Evolutionary conservation across 2,888 invertebrate species (phyloP).

Genomic region (Polylopha cassiicola): DNA sequence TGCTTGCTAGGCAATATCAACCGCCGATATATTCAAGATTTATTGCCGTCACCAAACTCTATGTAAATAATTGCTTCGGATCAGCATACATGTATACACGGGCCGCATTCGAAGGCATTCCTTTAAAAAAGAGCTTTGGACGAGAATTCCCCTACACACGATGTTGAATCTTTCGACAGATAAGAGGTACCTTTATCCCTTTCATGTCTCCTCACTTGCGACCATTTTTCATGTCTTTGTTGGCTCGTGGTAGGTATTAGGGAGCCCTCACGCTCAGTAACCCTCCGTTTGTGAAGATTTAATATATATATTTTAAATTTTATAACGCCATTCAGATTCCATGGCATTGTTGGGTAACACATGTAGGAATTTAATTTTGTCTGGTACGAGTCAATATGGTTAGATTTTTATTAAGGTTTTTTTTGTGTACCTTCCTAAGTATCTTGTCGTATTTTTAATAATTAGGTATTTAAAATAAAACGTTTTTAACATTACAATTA

Average conservation of each 20-base stretch:
- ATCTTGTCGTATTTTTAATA: too few relatives aligned
- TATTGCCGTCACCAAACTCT: conserved; percentile 5
- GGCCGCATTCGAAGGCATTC: conserved; percentile 18
- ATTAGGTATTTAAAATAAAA: too few relatives aligned
- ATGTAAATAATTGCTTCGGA: conserved; percentile 21
- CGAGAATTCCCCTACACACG: conserved; percentile 43
- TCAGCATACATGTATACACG: conserved; percentile 1
- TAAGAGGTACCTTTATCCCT: conserved; percentile 67
- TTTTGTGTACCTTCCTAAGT: too few relatives aligned
- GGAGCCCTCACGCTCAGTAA: conserved; percentile 49
- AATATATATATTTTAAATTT: conserved; percentile 46
- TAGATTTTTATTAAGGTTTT: too few relatives aligned
- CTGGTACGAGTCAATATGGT: too few relatives aligned
- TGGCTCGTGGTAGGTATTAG: conserved; percentile 59
- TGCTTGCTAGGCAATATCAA: too few relatives aligned
- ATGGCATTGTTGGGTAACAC: conserved; percentile 4
- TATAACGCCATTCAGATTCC: conserved; percentile 25
- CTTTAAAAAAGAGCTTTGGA: conserved; percentile 38
- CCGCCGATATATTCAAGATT: too few relatives aligned
- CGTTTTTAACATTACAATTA: too few relatives aligned
- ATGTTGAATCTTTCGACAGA: conserved; percentile 58
- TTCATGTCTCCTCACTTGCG: conserved; percentile 57
- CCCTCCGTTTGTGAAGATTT: conserved; percentile 41
- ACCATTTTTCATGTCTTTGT: conserved; percentile 74
- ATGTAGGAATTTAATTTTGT: conserved; percentile 11